Evolutionary conservation across 1,140 invertebrate genomes (phyloP), one percentile per base, ranked within the genome.

Genomic region (Tyrophagus putrescentiae): DNA sequence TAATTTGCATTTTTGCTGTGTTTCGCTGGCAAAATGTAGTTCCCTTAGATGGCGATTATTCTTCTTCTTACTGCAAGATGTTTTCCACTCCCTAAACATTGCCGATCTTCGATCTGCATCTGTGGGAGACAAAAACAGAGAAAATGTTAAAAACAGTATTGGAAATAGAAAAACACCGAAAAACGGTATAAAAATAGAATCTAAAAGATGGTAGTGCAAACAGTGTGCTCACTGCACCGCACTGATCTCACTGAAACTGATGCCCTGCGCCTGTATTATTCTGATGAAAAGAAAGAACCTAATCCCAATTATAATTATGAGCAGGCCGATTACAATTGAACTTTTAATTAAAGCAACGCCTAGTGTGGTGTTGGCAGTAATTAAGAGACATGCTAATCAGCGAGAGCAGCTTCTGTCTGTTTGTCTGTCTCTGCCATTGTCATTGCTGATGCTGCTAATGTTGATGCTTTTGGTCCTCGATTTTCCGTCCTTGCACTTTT

Each of bases 71-170:
- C 7, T 48, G 45, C 45, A 48, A 48, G 45, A 48, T 48, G 45
- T 48, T 48, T 48, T 48, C 45, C 45, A 48, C 45, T 48, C 45
- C 45, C 45, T 48, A 48, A 48, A 48, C 45, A 48, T 48, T 48
- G 45, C 45, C 45, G 45, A 48, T 18, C 18, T 48, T 48, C 45
- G 45, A 48, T 48, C 45, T 29, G 45, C 45, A 48, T 48, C 45
- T 39, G 21, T 39, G n/a, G n/a, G n/a, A n/a, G n/a, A n/a, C n/a
- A n/a, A n/a, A n/a, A n/a, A n/a, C n/a, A n/a, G n/a, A n/a, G n/a
- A n/a, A n/a, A n/a, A n/a, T n/a, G n/a, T n/a, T n/a, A n/a, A n/a
- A n/a, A n/a, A n/a, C n/a, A n/a, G n/a, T n/a, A n/a, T n/a, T n/a
- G n/a, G n/a, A n/a, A n/a, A n/a, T n/a, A n/a, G n/a, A 13, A 39